Base-by-base conservation (phyloP, 2,797 vertebrate species). In the Aratinga solstitialis region DNA sequence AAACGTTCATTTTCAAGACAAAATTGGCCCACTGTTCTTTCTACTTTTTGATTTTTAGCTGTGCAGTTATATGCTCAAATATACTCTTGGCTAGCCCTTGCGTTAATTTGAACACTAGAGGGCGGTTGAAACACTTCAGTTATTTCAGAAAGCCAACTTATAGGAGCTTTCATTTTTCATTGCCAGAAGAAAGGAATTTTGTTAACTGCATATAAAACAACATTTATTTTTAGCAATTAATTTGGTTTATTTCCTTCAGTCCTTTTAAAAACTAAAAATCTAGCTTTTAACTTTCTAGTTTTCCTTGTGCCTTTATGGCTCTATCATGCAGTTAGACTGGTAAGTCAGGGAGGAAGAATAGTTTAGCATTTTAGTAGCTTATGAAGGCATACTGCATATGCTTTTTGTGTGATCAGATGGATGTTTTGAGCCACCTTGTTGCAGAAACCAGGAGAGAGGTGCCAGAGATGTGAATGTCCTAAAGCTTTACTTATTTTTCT, bases 101-200 rank as follows among this genome's bases (percentile, higher is more conserved):
- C 32, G 3, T 58, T 66, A 11, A n/a, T 48, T 63, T 72, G 30
- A 53, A 93, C 96, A 69, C 96, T 90, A 96, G 97, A 92, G 95
- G 97, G 97, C 89, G 0, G 30, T 32, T 84, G 62, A 63, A 95
- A 76, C 96, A 84, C 71, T 94, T 65, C 26, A 38, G 34, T 93
- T 84, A 24, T 76, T 62, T n/a, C 51, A 48, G 47, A 58, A 80
- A 61, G 51, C 11, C 24, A 20, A 3, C 24, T 67, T 66, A 0
- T 8, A 54, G 43, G 34, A 65, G 53, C 59, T 89, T 71, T 72
- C 5, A 5, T 56, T 84, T 75, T 83, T 78, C 16, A 0, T 71
- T 75, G 21, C 11, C 13, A 30, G 3, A 71, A 87, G 34, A 75
- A 53, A n/a, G 40, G 17, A 53, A 13, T 74, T 92, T 66, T 75